Base-by-base conservation (phyloP, 2,888 invertebrate genomes). In the Drosophila nr. fundita region DNA sequence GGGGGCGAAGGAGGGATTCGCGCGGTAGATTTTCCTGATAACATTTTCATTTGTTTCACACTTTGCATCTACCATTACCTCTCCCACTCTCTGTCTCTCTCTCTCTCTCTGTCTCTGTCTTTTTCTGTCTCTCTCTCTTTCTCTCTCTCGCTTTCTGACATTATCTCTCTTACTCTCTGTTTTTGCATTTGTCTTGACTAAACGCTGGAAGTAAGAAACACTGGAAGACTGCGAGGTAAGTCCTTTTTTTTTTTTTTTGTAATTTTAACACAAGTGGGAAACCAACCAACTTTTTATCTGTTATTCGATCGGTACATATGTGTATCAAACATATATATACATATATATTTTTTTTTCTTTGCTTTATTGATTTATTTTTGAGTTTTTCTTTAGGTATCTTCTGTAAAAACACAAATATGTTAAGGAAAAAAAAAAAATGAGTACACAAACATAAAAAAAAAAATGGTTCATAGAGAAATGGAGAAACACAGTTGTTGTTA, bases 281-380 rank as follows among this genome's bases (percentile, higher is more conserved):
- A 78, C 82, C 85, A 83, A 83, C 85, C 85, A 83, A 82, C 80
- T 69, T 68, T 67, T 55, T 50, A 38, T 62, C 27, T 63, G 61
- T 13, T 63, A 32, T 63, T 48, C 13, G 21, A 64, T 21, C 24
- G 54, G 29, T 29, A 49, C 11, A 49, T n/a, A 49, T 49, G 45
- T 45, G 7, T 4, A 15, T 21, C 49, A 27, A 29, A 6, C 27
- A 49, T 29, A 49, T 49, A 49, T 66, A 15, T 49, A 36, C 59
- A 21, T 40, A 27, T 48, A 32, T 49, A 36, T 15, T 21, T 42
- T 36, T 1, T 40, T 36, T 30, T 29, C 32, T 50, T 52, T 21
- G 8, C 30, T 42, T 61, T 29, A 42, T 57, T 62, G 13, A 73
- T 29, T 57, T 13, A 32, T 49, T 24, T 52, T 54, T 57, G 36